Conservation (phyloP, 1,140 invertebrate genomes). For the Leptonema lineaticorne region DNA sequence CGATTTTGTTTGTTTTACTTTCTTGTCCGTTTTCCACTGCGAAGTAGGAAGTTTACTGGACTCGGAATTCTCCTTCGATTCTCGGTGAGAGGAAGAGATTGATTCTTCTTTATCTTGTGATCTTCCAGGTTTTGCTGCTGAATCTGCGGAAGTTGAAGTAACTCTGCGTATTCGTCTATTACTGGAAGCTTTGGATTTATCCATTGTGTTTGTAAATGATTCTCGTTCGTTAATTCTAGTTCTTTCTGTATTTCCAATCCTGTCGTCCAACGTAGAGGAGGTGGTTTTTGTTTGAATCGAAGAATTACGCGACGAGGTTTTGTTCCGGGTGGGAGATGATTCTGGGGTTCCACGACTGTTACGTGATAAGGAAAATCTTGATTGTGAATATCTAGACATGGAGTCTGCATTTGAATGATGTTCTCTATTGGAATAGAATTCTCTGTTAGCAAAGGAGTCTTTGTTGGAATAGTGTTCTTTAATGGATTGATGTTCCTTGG, state of each 20-base stretch:
- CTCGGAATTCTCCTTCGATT: slow-evolving; percentile 60
- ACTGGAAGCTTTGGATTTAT: slow-evolving; percentile 51
- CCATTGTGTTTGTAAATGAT: slow-evolving; percentile 59
- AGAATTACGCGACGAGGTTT: too few species aligned
- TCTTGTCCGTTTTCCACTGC: slow-evolving; percentile 72
- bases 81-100: slow-evolving; percentile 42
- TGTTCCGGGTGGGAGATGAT: too few species aligned
- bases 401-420: too few species aligned
- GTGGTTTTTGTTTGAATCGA: too few species aligned
- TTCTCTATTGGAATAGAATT: too few species aligned
- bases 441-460: too few species aligned
- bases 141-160: slow-evolving; percentile 45
- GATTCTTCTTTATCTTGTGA: background rate
- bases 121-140: too few species aligned
- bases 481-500: too few species aligned
- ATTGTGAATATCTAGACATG: too few species aligned
- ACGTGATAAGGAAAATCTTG: too few species aligned
- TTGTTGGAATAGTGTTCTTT: too few species aligned
- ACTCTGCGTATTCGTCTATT: slow-evolving; percentile 65
- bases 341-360: too few species aligned
- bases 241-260: slow-evolving; percentile 84
- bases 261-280: slow-evolving; percentile 79
- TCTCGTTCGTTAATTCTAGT: slow-evolving; percentile 70
- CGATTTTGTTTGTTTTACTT: slow-evolving; percentile 49
- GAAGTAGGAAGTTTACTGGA: slow-evolving; percentile 61